Evolutionary conservation across 2,888 invertebrate genomes (phyloP).

Genomic region (Camptogramma bilineatum): DNA sequence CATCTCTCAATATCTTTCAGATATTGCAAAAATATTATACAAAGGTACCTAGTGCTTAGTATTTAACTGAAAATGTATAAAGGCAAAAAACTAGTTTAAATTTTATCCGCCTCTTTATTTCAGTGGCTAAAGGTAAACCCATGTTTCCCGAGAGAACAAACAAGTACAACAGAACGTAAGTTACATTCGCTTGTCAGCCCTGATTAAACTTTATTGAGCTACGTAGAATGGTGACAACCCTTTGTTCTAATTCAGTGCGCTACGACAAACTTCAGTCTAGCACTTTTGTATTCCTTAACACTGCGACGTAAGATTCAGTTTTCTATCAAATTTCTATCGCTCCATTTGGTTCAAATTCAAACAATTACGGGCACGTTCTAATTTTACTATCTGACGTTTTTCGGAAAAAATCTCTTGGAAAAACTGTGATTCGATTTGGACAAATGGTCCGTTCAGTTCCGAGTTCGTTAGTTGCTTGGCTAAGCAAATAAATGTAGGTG

Average conservation of each 20-base stretch:
- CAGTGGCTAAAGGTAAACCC: slow-evolving; percentile 25
- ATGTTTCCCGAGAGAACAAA: slow-evolving; percentile 36
- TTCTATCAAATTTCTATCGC: slow-evolving; percentile 13
- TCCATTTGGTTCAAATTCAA: slow-evolving; percentile 61
- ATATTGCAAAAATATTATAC: neutral
- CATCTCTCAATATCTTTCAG: too few species aligned
- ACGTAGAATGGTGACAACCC: slow-evolving; percentile 69
- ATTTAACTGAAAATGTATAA: neutral
- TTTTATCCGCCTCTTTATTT: neutral
- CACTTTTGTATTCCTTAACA: slow-evolving; percentile 36
- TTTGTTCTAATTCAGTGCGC: slow-evolving; percentile 71
- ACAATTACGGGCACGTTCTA: slow-evolving; percentile 69
- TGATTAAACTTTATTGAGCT: slow-evolving; percentile 76
- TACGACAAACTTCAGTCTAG: slow-evolving; percentile 47
- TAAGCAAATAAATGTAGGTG: slow-evolving; percentile 39
- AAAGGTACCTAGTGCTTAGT: neutral
- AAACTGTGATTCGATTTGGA: slow-evolving; percentile 64
- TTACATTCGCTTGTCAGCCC: slow-evolving; percentile 60
- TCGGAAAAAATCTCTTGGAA: slow-evolving; percentile 57
- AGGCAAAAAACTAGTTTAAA: neutral
- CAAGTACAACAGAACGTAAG: slow-evolving; percentile 47
- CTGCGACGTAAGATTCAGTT: slow-evolving; percentile 34
- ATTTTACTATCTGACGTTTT: slow-evolving; percentile 67
- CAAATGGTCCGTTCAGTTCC: slow-evolving; percentile 52
- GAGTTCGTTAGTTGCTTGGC: slow-evolving; percentile 52